phyloP scores from a whole-genome alignment of 2,888 invertebrate genomes.

The Latheticus oryzae region DNA sequence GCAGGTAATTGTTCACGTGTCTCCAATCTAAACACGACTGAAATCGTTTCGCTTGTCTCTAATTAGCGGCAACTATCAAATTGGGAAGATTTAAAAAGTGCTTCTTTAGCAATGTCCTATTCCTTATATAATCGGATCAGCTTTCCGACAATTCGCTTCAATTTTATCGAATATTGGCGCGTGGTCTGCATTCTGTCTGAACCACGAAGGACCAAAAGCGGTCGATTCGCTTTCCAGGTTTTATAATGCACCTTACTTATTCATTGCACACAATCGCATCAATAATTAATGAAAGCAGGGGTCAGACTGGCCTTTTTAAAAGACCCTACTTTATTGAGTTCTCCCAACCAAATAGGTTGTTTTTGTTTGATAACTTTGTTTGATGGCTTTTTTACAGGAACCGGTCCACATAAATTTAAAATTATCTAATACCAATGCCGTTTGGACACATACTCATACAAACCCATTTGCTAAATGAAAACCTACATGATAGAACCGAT shows the following conservation, averaged over 20 bases:
- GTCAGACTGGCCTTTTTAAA: conserved; percentile 64
- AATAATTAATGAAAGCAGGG: conserved; percentile 65
- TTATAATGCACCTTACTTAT: conserved; percentile 66
- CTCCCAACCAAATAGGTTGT: conserved; percentile 65
- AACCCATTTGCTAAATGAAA: conserved; percentile 38
- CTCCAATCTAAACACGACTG: conserved; percentile 16
- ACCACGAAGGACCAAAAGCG: conserved; percentile 29
- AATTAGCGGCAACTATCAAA: conserved; percentile 3
- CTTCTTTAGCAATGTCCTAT: too few species aligned
- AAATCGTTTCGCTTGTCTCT: conserved; percentile 11
- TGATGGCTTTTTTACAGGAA: conserved; percentile 64
- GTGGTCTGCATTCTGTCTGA: conserved; percentile 59
- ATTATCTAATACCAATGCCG: conserved; percentile 54
- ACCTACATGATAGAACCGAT: conserved; percentile 12
- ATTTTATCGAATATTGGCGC: conserved; percentile 63
- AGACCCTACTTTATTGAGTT: conserved; percentile 65
- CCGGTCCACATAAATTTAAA: conserved; percentile 64
- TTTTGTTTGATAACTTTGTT: conserved; percentile 67
- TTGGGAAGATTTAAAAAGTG: not conserved
- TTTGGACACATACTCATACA: conserved; percentile 29
- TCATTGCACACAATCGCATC: conserved; percentile 66
- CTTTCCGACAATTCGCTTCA: conserved; percentile 57
- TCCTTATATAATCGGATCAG: too few species aligned
- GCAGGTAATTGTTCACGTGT: conserved; percentile 42
- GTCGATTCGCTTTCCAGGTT: conserved; percentile 56